Base-by-base conservation (phyloP, 92 coral and sea anemone species). In the Porites cylindrica region DNA sequence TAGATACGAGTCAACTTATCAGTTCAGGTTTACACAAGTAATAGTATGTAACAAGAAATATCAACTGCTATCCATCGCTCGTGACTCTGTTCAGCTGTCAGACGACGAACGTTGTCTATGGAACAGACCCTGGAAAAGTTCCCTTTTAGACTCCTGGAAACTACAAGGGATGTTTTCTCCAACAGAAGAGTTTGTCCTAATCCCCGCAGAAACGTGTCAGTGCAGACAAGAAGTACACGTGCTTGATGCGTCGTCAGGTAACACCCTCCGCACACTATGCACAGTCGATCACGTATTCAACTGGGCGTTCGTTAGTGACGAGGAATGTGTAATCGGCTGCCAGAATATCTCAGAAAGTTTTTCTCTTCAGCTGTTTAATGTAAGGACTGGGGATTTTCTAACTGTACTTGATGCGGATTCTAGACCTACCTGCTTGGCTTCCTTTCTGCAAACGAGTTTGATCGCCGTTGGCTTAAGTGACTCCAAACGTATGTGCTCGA, bases 251-350 rank as follows among this genome's bases (percentile, higher is more conserved):
- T 38, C 11, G 13, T 76, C 66, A 24, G 80, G 80, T 21, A 56
- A 56, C 17, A 23, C 47, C 12, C 65, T 75, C 18, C 50, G 56
- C 58, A 13, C 17, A 1, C 4, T 38, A 65, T 21, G 23, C 69
- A 65, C 2, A 32, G 4, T 9, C 8, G 8, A 12, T 0, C 7
- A 13, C 10, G 1, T 32, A 2, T 29, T 3, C 17, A 8, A 43
- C 19, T 38, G 56, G 8, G 50, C 13, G 81, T 76, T 76, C 60
- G 23, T 76, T 21, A 76, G 81, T 58, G 51, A 76, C 81, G 81
- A 76, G 53, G 81, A 76, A 20, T 76, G 54, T 64, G 23, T 76
- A 24, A 9, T 58, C 1, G 1, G 5, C 67, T 0, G 10, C 1
- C 0, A 13, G 1, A 23, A 59, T 23, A 8, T 4, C 1, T 10